Percentiles rank a stretch among this genome's conserved stretches.
Evolutionary conservation across 2,797 vertebrate species (phyloP).

Genomic region (Sebastes oblongus): DNA sequence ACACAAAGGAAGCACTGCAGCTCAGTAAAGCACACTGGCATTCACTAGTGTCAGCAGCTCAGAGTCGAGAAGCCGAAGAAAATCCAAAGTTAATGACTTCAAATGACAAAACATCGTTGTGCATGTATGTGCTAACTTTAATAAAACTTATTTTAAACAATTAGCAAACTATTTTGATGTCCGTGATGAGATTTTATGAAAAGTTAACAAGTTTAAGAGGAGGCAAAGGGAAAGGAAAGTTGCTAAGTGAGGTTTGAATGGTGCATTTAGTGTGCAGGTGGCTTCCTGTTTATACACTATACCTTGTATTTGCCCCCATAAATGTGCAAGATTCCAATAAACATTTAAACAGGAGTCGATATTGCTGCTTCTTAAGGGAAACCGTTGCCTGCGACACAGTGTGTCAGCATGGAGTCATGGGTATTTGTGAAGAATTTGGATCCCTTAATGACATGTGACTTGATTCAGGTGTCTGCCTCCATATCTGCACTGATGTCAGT

Average conservation of each 20-base stretch:
- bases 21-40: not conserved
- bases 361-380: conserved; percentile 47
- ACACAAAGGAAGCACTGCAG: not conserved
- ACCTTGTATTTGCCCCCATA: conserved; percentile 35
- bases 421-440: conserved; percentile 68
- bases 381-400: conserved; percentile 42
- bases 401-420: conserved; percentile 64
- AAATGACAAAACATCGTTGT: not conserved
- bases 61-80: not conserved
- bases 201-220: not conserved
- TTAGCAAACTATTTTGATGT: not conserved
- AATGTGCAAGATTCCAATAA: conserved; percentile 47
- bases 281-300: conserved; percentile 35
- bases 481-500: conserved; percentile 76
- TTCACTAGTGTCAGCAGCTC: not conserved
- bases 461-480: conserved; percentile 69
- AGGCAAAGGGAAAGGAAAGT: not conserved
- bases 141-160: not conserved
- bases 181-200: not conserved
- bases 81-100: not conserved
- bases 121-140: not conserved
- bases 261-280: conserved; percentile 27
- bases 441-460: conserved; percentile 75
- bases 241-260: conserved; percentile 14
- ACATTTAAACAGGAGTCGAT: conserved; percentile 46